Evolutionary conservation across 92 coral and sea anemone genomes (phyloP).

Genomic region (Porites lobata): DNA sequence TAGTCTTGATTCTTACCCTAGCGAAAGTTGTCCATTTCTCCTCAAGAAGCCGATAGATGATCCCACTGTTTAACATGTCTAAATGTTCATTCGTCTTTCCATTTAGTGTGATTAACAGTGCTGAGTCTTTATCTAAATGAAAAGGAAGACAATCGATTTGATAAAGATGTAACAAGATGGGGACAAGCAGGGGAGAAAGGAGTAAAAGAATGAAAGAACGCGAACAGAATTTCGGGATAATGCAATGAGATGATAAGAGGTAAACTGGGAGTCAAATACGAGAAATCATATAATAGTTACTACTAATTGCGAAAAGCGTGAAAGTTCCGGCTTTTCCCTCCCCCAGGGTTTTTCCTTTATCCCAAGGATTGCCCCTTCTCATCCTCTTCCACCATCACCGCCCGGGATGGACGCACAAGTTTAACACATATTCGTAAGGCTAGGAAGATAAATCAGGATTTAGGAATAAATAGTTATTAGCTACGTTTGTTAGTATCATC

Average conservation of each 20-base stretch:
- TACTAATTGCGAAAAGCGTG: too few species aligned
- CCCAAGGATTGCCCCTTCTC: too few species aligned
- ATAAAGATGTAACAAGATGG: not conserved
- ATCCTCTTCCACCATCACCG: too few species aligned
- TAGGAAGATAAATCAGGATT: too few species aligned
- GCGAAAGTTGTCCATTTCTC: constrained; percentile 92
- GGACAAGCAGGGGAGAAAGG: too few species aligned
- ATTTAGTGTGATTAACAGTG: constrained; percentile 77
- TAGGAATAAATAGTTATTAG: too few species aligned
- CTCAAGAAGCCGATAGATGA: constrained; percentile 85
- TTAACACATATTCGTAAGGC: too few species aligned
- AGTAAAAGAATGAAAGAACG: not conserved
- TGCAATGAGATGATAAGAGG: not conserved
- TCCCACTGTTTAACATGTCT: constrained; percentile 86
- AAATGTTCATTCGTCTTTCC: constrained; percentile 78
- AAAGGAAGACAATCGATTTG: not conserved
- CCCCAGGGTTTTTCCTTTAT: too few species aligned
- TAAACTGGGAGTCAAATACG: not conserved
- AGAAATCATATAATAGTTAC: not conserved
- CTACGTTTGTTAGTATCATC: too few species aligned
- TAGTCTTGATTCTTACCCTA: constrained; percentile 49
- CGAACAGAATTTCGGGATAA: not conserved
- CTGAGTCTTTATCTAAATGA: constrained; percentile 75
- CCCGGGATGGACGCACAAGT: too few species aligned
- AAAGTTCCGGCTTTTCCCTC: too few species aligned